phyloP scores from a whole-genome alignment of 2,888 invertebrate species.

The Eurytoma adleriae region DNA sequence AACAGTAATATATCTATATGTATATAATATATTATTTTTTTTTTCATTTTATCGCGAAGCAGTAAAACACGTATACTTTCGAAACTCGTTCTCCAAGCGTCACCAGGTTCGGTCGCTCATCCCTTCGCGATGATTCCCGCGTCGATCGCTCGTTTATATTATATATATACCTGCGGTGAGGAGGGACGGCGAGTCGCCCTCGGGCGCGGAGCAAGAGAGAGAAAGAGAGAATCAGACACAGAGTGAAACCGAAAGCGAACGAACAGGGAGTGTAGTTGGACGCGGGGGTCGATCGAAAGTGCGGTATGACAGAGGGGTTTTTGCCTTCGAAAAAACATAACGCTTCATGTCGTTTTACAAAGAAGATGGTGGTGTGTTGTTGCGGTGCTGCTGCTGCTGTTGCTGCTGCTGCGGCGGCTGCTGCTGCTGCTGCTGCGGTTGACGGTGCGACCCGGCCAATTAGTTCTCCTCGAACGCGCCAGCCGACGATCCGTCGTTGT shows the following conservation, averaged over 20 bases:
- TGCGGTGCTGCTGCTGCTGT: constrained; percentile 17
- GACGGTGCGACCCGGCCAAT: constrained; percentile 9
- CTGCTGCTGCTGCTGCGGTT: constrained; percentile 22
- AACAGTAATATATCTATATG: not conserved
- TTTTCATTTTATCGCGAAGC: not conserved
- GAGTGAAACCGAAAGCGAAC: not conserved
- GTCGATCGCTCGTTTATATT: too few relatives aligned
- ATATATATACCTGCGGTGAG: not conserved
- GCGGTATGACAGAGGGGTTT: not conserved
- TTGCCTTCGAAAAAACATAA: constrained; percentile 4
- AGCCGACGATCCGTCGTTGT: constrained; percentile 28
- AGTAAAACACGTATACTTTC: too few relatives aligned
- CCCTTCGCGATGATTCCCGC: too few relatives aligned
- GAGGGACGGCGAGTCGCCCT: not conserved
- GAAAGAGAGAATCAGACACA: not conserved
- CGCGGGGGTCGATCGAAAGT: constrained; percentile 3
- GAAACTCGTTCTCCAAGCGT: too few relatives aligned
- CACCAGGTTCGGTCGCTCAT: too few relatives aligned
- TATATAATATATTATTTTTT: not conserved
- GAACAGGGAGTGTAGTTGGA: not conserved
- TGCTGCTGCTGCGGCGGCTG: not conserved
- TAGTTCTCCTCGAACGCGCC: constrained; percentile 47
- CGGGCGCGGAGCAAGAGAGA: not conserved
- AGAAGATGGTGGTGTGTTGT: constrained; percentile 6
- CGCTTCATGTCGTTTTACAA: constrained; percentile 4